Percentiles rank a stretch among this genome's conserved stretches.
Conservation (phyloP, 2,113 vertebrate species). For the Eublepharis macularius region DNA sequence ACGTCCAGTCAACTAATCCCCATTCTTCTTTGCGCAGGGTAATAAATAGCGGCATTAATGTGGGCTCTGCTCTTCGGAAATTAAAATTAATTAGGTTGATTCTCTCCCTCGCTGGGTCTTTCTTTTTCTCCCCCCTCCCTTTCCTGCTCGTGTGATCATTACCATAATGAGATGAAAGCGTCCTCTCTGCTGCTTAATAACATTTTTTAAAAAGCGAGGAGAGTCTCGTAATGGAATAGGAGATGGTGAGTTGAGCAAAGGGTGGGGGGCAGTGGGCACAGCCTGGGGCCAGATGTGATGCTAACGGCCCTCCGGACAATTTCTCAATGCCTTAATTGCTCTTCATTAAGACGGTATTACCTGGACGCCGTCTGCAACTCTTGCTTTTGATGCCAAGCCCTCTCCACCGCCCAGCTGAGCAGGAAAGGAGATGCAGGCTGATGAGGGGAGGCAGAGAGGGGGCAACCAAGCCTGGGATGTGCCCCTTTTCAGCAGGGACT, state of each 20-base stretch:
- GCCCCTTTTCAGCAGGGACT: too few relatives aligned
- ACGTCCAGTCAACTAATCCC: conserved; percentile 62
- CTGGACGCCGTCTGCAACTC: neutral
- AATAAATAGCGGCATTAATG: conserved; percentile 72
- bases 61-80: conserved; percentile 65
- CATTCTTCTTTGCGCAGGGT: conserved; percentile 49
- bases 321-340: neutral
- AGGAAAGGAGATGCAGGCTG: neutral
- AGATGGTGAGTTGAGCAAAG: neutral
- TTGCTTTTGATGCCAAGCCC: neutral
- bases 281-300: neutral
- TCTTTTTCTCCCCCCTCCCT: neutral
- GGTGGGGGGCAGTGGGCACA: neutral
- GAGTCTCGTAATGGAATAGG: neutral
- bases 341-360: neutral
- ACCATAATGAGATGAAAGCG: conserved; percentile 82
- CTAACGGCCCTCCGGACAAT: conserved; percentile 7
- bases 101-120: conserved; percentile 70
- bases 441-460: conserved; percentile 10
- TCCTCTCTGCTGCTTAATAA: conserved; percentile 72
- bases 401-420: too few relatives aligned
- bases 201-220: conserved; percentile 45
- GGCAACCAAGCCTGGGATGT: neutral
- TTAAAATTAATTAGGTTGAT: conserved; percentile 82
- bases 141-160: conserved; percentile 63